Evolutionary conservation across 2,888 invertebrate species (phyloP).

Genomic region (Ethmia dodecea): DNA sequence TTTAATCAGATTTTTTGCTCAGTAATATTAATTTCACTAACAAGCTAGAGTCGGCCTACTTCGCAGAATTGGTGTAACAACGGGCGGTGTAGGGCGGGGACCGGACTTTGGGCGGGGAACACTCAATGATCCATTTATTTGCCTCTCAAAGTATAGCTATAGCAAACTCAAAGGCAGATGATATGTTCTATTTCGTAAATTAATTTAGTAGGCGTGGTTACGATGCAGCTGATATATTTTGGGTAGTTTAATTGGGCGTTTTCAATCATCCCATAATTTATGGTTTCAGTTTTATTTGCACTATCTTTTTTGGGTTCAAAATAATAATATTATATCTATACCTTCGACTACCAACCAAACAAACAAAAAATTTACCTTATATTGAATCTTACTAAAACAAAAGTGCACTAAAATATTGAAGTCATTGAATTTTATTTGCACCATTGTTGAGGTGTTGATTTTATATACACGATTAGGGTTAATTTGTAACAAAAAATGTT

Average conservation of each 20-base stretch:
- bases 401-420: no score
- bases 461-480: no score
- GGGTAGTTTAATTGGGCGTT: slow-evolving; percentile 16
- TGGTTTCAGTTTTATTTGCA: no score
- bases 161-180: slow-evolving; percentile 28
- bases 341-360: no score
- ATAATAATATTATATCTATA: no score
- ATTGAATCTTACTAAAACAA: no score
- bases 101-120: slow-evolving; percentile 31
- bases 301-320: no score
- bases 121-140: slow-evolving; percentile 32
- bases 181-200: slow-evolving; percentile 37
- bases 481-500: no score
- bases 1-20: not conserved
- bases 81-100: slow-evolving; percentile 39
- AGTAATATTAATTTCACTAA: slow-evolving; percentile 10
- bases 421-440: no score
- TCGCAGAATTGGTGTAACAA: slow-evolving; percentile 21
- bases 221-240: slow-evolving; percentile 35
- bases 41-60: slow-evolving; percentile 22
- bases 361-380: no score
- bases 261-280: no score
- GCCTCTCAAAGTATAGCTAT: slow-evolving; percentile 22
- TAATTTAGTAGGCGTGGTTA: slow-evolving; percentile 39
- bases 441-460: no score